Percentiles rank a stretch among this genome's conserved stretches.
Evolutionary conservation across 2,888 invertebrate species (phyloP).

Genomic region (Hypomecis punctinalis): DNA sequence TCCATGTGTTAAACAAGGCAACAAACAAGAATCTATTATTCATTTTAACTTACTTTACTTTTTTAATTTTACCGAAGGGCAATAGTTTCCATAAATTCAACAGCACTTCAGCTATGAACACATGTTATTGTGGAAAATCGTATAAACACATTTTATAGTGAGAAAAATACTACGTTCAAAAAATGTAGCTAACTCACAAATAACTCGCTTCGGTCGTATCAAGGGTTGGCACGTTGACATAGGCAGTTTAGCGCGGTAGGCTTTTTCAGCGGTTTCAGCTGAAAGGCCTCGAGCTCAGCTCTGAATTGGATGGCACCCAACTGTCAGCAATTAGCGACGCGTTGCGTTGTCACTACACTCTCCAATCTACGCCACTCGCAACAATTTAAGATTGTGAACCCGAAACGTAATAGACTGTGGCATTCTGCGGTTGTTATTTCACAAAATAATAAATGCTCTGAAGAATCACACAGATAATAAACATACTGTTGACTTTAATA

Average conservation of each 20-base stretch:
- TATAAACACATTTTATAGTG: too few relatives aligned
- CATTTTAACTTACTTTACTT: too few relatives aligned
- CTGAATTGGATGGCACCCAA: constrained; percentile 27
- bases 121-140: too few relatives aligned
- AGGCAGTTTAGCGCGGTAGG: constrained; percentile 6
- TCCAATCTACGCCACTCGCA: constrained; percentile 10
- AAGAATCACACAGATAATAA: too few relatives aligned
- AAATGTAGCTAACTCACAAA: constrained; percentile 2
- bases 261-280: constrained; percentile 16
- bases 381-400: background rate
- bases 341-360: constrained; percentile 15
- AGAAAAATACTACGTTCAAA: too few relatives aligned
- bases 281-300: constrained; percentile 10
- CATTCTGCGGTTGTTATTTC: background rate
- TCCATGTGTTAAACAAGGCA: too few relatives aligned
- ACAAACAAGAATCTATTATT: too few relatives aligned
- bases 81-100: too few relatives aligned
- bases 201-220: constrained; percentile 6
- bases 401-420: background rate
- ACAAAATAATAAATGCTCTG: background rate
- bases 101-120: too few relatives aligned
- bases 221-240: constrained; percentile 10
- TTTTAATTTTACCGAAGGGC: too few relatives aligned
- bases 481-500: too few relatives aligned
- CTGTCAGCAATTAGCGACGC: constrained; percentile 23